Base-by-base conservation (phyloP, 2,113 vertebrate genomes). In the Phodopus roborovskii region DNA sequence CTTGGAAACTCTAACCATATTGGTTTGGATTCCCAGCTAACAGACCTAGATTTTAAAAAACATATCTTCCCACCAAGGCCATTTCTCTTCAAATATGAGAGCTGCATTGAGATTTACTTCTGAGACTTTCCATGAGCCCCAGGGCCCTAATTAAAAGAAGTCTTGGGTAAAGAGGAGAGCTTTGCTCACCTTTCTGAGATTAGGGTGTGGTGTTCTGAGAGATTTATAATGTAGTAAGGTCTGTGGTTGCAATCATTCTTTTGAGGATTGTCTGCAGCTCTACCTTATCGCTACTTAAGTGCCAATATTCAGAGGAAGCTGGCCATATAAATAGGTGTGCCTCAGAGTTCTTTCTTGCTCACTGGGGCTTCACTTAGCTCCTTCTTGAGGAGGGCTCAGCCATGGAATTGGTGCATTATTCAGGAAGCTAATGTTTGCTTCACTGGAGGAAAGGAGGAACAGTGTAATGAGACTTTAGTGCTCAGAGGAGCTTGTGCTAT, bases 31-130 rank as follows among this genome's bases (percentile, higher is more conserved):
- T 96, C 75, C 50, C 92, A 82, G 84, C 92, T 97, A 88, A 95
- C 33, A 92, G n/a, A 86, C 90, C 1, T 66, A 10, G n/a, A 94
- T 92, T 97, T 94, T 79, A 95, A 96, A 96, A 71, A 94, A 42
- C 20, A 26, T 68, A 26, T 85, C 4, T 94, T 92, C 28, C 42
- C 73, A 94, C 90, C 68, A 94, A 95, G 94, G 70, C 88, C 64
- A 94, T 91, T 96, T 86, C n/a, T 96, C 60, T 96, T 95, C 56
- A 95, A 90, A 96, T 90, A 53, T 56, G 48, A 95, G 33, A 78
- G 48, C 60, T 95, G 30, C 66, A 26, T 85, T 73, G 74, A 90
- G 53, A 93, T 77, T 94, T 74, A 82, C 64, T 83, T 96, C 17
- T 88, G 75, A 96, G 88, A 86, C 83, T 64, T 71, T 93, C 84